Conservation (phyloP, 2,797 vertebrate genomes). For the Pangasius sanitwongsei region DNA sequence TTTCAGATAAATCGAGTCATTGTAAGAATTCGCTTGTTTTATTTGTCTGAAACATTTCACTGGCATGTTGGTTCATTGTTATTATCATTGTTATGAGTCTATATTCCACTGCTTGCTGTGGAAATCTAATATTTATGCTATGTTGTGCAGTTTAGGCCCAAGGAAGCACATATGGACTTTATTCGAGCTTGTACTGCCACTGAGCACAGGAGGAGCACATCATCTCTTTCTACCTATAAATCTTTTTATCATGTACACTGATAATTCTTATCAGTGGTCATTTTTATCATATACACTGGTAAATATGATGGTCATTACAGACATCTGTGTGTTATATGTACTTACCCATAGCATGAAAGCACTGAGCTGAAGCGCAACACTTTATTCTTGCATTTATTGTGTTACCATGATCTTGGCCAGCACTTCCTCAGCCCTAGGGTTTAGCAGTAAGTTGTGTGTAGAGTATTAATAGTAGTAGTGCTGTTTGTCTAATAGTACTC, state of each 20-base stretch:
- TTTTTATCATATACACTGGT: not conserved
- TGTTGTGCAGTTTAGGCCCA: not conserved
- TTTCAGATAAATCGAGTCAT: not conserved
- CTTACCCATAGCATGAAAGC: not conserved
- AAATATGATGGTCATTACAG: too few relatives aligned
- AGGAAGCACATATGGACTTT: not conserved
- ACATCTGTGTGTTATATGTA: not conserved
- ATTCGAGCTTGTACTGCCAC: not conserved
- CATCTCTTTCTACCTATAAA: not conserved
- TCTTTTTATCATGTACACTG: not conserved
- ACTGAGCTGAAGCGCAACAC: not conserved
- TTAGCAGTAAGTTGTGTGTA: not conserved
- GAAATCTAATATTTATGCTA: not conserved
- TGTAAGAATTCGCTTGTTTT: not conserved
- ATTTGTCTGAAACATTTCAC: not conserved
- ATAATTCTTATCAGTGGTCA: not conserved
- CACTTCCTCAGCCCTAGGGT: not conserved
- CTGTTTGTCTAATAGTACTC: not conserved
- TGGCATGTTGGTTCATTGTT: not conserved
- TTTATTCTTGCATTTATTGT: not conserved
- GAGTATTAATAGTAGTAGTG: constrained; percentile 10
- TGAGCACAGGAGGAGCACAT: not conserved
- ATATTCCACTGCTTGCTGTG: not conserved
- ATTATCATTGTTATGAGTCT: not conserved
- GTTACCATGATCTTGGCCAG: not conserved